Percentiles rank a stretch among this genome's conserved stretches.
Conservation (phyloP, 1,140 invertebrate species). For the Drosophila littoralis region DNA sequence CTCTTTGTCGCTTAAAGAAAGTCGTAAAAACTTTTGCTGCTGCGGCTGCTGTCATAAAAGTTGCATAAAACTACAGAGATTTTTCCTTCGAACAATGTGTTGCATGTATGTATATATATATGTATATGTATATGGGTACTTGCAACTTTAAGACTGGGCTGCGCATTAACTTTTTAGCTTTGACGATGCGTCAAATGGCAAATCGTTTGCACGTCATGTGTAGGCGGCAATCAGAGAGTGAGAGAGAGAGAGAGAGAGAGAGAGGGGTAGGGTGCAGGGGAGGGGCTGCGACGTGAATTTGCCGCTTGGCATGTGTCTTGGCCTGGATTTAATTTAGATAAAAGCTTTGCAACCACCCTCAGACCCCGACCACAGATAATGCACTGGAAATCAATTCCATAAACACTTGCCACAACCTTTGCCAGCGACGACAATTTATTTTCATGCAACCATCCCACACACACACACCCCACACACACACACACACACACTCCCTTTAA, state of each 20-base stretch:
- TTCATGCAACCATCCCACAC: slow-evolving; percentile 44
- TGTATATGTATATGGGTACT: slow-evolving; percentile 12
- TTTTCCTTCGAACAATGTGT: slow-evolving; percentile 53
- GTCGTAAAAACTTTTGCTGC: slow-evolving; percentile 41
- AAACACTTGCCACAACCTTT: slow-evolving; percentile 62
- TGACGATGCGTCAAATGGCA: slow-evolving; percentile 53
- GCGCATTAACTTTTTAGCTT: slow-evolving; percentile 48
- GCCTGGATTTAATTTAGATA: slow-evolving; percentile 80
- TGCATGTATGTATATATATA: not conserved
- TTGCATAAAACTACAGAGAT: slow-evolving; percentile 78
- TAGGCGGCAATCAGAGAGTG: not conserved
- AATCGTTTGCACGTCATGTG: slow-evolving; percentile 66
- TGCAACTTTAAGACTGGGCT: slow-evolving; percentile 46
- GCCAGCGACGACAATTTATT: slow-evolving; percentile 73
- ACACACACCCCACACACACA: not conserved
- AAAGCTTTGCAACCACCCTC: slow-evolving; percentile 66
- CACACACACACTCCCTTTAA: slow-evolving; percentile 1
- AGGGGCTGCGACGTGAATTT: slow-evolving; percentile 5
- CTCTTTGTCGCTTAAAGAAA: slow-evolving; percentile 15
- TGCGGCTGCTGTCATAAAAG: slow-evolving; percentile 69
- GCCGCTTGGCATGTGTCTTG: slow-evolving; percentile 31
- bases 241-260: not conserved
- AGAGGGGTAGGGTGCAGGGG: not conserved
- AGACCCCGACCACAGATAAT: slow-evolving; percentile 42
- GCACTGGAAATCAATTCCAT: slow-evolving; percentile 75